Conservation (phyloP, 1,140 invertebrate species). For the Cydia fagiglandana region DNA sequence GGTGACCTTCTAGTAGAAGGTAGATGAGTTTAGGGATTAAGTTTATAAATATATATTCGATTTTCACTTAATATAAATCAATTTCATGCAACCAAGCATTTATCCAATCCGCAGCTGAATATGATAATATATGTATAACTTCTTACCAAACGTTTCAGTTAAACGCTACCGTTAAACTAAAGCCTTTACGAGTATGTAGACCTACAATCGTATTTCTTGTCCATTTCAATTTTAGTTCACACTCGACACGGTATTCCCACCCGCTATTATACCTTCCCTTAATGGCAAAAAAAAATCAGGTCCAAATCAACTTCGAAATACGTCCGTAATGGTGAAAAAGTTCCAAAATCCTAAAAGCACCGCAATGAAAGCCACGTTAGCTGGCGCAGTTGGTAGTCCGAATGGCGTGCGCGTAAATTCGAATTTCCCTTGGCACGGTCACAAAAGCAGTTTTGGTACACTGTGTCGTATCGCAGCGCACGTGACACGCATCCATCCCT, state of each 20-base stretch:
- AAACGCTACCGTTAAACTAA: no score
- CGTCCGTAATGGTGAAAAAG: conserved; percentile 8
- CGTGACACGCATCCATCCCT: conserved; percentile 19
- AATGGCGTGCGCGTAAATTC: not conserved
- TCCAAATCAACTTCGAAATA: not conserved
- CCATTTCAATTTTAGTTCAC: not conserved
- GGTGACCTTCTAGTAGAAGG: no score
- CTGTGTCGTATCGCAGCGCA: not conserved
- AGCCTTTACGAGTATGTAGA: no score
- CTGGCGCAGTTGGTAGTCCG: not conserved
- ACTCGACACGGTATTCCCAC: not conserved
- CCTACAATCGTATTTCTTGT: no score
- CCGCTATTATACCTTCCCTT: not conserved
- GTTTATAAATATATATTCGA: no score
- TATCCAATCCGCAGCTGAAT: no score
- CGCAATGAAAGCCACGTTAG: not conserved
- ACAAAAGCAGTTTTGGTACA: not conserved
- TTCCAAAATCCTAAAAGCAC: not conserved
- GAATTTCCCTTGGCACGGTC: not conserved
- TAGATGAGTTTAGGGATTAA: no score
- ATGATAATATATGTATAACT: no score
- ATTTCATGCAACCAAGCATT: no score
- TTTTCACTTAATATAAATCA: no score
- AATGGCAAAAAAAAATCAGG: not conserved
- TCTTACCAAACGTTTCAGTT: no score